Evolutionary conservation across 2,888 invertebrate genomes (phyloP).

Genomic region (Caenorhabditis zanzibari): DNA sequence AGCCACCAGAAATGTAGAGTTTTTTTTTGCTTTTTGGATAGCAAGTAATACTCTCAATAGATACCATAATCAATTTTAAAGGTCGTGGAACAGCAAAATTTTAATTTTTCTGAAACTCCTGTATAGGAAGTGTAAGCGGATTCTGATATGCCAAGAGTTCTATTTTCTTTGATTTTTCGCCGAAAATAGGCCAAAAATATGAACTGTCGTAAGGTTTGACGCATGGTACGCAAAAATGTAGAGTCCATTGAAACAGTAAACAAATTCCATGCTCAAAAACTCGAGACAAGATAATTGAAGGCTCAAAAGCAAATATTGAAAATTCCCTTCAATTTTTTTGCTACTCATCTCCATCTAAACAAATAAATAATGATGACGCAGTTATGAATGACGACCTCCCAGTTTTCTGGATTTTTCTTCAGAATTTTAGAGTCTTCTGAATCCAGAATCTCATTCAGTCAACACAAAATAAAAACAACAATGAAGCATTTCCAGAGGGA

Average conservation of each 20-base stretch:
- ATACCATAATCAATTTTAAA: no score
- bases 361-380: conserved; percentile 1
- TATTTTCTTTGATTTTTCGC: no score
- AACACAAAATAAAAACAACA: neutral
- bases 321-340: neutral
- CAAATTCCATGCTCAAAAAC: neutral
- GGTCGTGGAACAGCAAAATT: no score
- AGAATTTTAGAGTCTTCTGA: neutral
- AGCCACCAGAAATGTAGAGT: no score
- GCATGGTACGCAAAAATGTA: no score
- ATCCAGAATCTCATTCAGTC: neutral
- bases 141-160: no score
- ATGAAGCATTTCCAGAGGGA: neutral
- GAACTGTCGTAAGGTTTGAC: no score
- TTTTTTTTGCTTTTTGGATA: no score
- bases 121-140: no score
- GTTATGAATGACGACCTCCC: neutral
- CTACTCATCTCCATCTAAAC: neutral
- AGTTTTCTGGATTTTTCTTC: neutral
- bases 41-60: no score
- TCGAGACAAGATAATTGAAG: neutral
- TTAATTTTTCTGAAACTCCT: no score
- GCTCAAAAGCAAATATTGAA: neutral
- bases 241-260: neutral
- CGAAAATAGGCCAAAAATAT: no score